These are phyloP conservation scores for Poeciliopsis paucimaculata DNA, from an alignment of 2,797 vertebrate species.

Conservation along the genomic window DNA sequence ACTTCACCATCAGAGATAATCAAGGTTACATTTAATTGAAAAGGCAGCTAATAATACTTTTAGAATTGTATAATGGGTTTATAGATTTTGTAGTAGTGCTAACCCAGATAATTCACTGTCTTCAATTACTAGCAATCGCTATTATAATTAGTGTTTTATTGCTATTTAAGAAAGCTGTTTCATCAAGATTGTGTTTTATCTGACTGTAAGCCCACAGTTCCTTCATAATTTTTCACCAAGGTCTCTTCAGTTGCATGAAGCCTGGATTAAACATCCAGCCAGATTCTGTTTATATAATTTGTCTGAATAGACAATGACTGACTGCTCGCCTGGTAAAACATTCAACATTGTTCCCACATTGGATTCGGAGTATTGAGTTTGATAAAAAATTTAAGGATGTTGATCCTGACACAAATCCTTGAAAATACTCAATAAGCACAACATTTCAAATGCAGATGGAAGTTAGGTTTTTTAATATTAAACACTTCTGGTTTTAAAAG, in stretches of 20 bases:
- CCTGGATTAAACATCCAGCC: not conserved
- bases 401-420: not conserved
- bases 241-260: not conserved
- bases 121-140: not conserved
- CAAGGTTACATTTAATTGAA: slow-evolving; percentile 78
- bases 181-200: not conserved
- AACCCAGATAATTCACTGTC: not conserved
- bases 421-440: not conserved
- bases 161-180: not conserved
- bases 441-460: not conserved
- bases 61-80: not conserved
- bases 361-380: not conserved
- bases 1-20: slow-evolving; percentile 91
- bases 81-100: not conserved
- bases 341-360: not conserved
- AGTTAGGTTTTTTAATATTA: not conserved
- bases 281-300: not conserved
- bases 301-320: not conserved
- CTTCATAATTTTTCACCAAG: not conserved
- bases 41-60: not conserved
- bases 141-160: not conserved
- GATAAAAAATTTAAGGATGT: not conserved
- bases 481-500: not conserved
- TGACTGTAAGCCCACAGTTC: not conserved
- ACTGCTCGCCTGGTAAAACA: not conserved